Evolutionary conservation across 2,113 vertebrate species (phyloP), one percentile per base, ranked within the genome.

Genomic region (Cercocebus atys): DNA sequence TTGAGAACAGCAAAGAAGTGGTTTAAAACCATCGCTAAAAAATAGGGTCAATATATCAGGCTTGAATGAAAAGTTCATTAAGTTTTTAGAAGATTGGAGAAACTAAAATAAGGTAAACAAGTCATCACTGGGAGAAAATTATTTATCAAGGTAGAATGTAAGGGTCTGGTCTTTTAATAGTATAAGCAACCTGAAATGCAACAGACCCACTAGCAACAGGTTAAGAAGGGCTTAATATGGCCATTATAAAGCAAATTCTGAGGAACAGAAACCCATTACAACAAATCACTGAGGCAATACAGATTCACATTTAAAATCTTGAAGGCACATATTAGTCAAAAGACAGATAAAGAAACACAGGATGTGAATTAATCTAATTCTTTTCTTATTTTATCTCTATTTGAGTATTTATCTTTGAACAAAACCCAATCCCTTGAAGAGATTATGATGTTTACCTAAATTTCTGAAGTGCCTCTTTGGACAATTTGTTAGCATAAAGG

Each of bases 1-100:
- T 99, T 98, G 98, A 98, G 95, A 98, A 97, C 90, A 97, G 97
- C 91, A 96, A 83, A 87, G 86, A 87, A 96, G 83, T 73, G 93
- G 88, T 84, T 94, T 97, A 95, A 98, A 98, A 97, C 59, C 95
- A 97, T 93, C 82, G 96, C 96, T 98, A 96, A 98, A 98, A 99
- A 64, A 98, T 78, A 98, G 86, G 95, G 97, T 98, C 95, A 97
- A 61, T 93, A 61, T 89, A 97, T 97, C 97, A 97, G 88, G 93
- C 98, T 95, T 86, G 88, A 98, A 96, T 84, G 83, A 89, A 98
- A 93, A 11, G 2, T 57, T 98, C 88, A 90, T 97, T 98, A 97
- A 96, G 96, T 97, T 83, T 85, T 98, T 93, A 98, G 95, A 83
- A 97, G n/a, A 95, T 84, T 94, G 90, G 96, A 66, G 94, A 97